These are phyloP conservation scores for Mallateleia sp. DNA, from an alignment of 2,888 invertebrate genomes.

Conservation along the genomic window DNA sequence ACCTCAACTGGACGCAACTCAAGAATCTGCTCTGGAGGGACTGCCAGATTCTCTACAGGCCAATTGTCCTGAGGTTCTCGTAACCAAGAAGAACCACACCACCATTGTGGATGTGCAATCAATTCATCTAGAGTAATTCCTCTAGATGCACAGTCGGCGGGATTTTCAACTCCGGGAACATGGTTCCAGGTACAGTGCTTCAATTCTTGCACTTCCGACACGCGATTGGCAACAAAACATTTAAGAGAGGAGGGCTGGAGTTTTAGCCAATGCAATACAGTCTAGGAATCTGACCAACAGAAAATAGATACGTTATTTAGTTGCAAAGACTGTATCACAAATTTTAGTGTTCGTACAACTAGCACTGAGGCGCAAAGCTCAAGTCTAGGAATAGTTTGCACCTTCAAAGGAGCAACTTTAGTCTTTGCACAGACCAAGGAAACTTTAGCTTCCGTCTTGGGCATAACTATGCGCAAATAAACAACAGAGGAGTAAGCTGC, in stretches of 20 bases:
- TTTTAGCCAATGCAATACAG: conserved; percentile 78
- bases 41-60: not conserved
- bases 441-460: not conserved
- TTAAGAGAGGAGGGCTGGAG: conserved; percentile 72
- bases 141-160: not conserved
- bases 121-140: not conserved
- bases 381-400: not conserved
- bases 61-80: not conserved
- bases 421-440: not conserved
- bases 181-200: conserved; percentile 80
- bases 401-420: not conserved
- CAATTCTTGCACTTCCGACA: conserved; percentile 81
- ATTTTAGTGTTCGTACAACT: not conserved
- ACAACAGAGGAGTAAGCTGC: conserved; percentile 76
- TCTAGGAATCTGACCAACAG: conserved; percentile 78
- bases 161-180: conserved; percentile 52
- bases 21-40: not conserved
- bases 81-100: not conserved
- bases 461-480: conserved; percentile 33
- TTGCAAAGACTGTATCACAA: not conserved
- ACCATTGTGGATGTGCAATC: not conserved
- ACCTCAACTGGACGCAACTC: too few species aligned
- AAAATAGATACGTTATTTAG: not conserved
- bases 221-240: conserved; percentile 82
- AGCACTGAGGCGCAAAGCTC: not conserved